Evolutionary conservation across 2,888 invertebrate species (phyloP).

Genomic region (Incurvaria masculella): DNA sequence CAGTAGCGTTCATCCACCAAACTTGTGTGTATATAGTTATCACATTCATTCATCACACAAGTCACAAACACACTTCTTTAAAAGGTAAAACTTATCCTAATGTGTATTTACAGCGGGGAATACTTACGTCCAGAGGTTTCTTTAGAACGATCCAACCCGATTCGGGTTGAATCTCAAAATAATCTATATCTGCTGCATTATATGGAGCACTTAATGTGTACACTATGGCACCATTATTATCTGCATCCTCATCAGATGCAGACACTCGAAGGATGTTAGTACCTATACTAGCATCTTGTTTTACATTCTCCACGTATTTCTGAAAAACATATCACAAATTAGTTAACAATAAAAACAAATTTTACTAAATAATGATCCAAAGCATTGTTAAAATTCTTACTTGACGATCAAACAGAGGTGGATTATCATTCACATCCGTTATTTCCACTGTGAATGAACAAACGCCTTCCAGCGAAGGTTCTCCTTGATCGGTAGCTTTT

Average conservation of each 20-base stretch:
- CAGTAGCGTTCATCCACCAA: constrained; percentile 58
- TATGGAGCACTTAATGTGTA: constrained; percentile 88
- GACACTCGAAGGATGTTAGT: constrained; percentile 93
- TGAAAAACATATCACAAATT: constrained; percentile 40
- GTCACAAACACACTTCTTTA: constrained; percentile 28
- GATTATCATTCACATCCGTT: constrained; percentile 97
- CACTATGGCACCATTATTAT: constrained; percentile 93
- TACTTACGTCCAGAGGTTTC: constrained; percentile 96
- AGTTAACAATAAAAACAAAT: not conserved
- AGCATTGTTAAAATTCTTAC: constrained; percentile 45
- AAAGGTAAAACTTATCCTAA: constrained; percentile 11
- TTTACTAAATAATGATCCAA: not conserved
- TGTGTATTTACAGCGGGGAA: constrained; percentile 20
- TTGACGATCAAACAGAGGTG: constrained; percentile 92
- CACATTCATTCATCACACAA: constrained; percentile 48
- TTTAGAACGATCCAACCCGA: constrained; percentile 96
- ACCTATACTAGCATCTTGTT: constrained; percentile 94
- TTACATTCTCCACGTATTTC: constrained; percentile 97
- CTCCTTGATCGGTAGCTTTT: constrained; percentile 98
- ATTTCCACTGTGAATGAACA: constrained; percentile 98
- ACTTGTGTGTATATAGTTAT: constrained; percentile 45
- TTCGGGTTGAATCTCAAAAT: constrained; percentile 95
- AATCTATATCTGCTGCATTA: constrained; percentile 86
- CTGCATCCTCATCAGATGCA: constrained; percentile 95
- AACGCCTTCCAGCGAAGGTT: constrained; percentile 94